phyloP scores from a whole-genome alignment of 2,113 vertebrate genomes.

The Lepidothrix coronata region DNA sequence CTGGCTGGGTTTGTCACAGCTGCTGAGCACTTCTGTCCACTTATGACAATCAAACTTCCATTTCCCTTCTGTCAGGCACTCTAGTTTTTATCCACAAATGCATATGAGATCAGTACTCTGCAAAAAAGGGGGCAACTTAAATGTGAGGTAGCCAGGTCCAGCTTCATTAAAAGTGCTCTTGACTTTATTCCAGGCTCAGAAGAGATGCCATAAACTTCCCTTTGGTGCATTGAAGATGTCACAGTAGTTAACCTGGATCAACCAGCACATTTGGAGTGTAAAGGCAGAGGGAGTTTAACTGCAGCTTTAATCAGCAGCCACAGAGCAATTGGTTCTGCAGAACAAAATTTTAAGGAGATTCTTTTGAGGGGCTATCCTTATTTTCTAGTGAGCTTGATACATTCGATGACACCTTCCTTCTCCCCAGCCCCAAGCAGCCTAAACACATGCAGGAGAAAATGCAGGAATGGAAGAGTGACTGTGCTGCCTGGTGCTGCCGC shows the following conservation, averaged over 20 bases:
- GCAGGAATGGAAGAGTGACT: background rate
- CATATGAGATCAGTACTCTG: background rate
- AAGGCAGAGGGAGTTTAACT: background rate
- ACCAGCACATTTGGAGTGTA: background rate
- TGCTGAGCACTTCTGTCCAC: background rate
- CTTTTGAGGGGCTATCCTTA: background rate
- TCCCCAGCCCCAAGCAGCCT: fast-evolving
- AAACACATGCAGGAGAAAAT: background rate
- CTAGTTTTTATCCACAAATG: background rate
- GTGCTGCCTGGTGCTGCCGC: background rate
- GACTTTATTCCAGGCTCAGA: background rate
- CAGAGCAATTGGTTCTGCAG: background rate
- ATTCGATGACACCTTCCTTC: background rate
- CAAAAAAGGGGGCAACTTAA: background rate
- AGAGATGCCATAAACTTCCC: background rate
- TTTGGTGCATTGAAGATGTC: background rate
- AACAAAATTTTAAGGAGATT: background rate
- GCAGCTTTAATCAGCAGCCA: background rate
- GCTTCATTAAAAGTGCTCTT: background rate
- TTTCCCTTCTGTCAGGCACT: background rate
- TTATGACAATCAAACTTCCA: background rate
- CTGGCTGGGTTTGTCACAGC: background rate
- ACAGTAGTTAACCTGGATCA: background rate
- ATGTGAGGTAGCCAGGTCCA: background rate
- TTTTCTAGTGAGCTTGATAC: background rate